A percentile compares a stretch with the other conserved stretches of the same genome.
phyloP scores from a whole-genome alignment of 2,888 invertebrate genomes.

The Microplitis manilae region DNA sequence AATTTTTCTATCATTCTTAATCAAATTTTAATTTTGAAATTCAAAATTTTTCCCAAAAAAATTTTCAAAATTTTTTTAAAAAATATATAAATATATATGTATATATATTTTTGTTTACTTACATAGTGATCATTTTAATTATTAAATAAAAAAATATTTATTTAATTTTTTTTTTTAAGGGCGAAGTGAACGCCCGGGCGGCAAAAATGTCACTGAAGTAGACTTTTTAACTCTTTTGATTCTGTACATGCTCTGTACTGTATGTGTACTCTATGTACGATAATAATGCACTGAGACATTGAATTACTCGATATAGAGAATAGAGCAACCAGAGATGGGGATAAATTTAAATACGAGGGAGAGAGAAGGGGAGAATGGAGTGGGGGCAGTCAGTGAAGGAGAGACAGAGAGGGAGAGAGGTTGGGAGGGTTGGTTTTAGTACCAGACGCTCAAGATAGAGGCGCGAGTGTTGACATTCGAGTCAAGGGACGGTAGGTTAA shows the following conservation, averaged over 20 bases:
- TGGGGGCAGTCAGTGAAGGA: background rate
- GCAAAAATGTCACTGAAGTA: conserved; percentile 65
- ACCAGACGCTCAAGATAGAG: background rate
- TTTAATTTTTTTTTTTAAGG: conserved; percentile 6
- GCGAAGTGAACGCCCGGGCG: conserved; percentile 60
- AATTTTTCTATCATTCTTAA: too few species aligned
- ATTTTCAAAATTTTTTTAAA: too few species aligned
- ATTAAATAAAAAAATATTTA: background rate
- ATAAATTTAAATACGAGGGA: background rate
- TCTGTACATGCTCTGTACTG: conserved; percentile 63
- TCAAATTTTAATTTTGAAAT: too few species aligned
- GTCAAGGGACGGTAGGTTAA: background rate
- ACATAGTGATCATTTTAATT: too few species aligned
- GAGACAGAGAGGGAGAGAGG: background rate
- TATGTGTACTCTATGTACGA: conserved; percentile 65
- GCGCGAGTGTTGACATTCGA: background rate
- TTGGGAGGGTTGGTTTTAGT: background rate
- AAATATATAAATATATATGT: too few species aligned
- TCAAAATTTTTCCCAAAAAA: too few species aligned
- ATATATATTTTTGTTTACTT: conserved; percentile 3
- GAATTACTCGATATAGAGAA: background rate
- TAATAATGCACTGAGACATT: background rate
- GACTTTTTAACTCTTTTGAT: conserved; percentile 63
- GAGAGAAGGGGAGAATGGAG: background rate
- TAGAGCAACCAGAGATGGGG: background rate